These are phyloP conservation scores for Eristalis intricaria DNA, from an alignment of 2,888 invertebrate genomes.

Conservation along the genomic window DNA sequence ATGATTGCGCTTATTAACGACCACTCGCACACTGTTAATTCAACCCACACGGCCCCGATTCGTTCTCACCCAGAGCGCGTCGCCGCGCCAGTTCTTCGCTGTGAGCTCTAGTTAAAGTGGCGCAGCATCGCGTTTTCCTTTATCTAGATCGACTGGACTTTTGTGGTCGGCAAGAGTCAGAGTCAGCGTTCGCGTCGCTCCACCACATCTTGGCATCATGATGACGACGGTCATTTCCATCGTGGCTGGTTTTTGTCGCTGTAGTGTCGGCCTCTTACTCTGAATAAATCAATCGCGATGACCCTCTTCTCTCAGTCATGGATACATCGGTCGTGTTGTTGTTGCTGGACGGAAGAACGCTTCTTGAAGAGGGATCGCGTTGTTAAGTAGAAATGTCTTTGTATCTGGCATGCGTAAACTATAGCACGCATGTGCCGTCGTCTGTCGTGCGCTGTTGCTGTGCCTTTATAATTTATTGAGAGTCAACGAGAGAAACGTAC, in stretches of 20 bases:
- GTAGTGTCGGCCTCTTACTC: constrained; percentile 42
- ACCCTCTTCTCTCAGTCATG: constrained; percentile 65
- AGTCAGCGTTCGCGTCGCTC: not conserved
- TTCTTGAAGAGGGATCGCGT: constrained; percentile 17
- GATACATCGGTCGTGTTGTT: constrained; percentile 21
- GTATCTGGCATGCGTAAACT: constrained; percentile 44
- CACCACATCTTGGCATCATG: not conserved
- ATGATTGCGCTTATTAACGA: not conserved
- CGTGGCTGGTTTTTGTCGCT: not conserved
- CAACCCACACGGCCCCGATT: constrained; percentile 31
- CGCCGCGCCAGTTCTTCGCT: not conserved
- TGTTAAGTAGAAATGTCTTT: constrained; percentile 52
- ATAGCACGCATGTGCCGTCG: constrained; percentile 7
- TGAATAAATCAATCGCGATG: constrained; percentile 69
- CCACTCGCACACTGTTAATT: not conserved
- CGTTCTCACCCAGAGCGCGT: not conserved
- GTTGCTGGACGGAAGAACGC: constrained; percentile 11
- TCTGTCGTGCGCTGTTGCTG: not conserved
- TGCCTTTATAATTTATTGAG: not conserved
- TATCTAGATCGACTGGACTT: constrained; percentile 52
- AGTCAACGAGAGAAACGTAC: not conserved
- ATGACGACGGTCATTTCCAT: not conserved
- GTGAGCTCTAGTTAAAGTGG: constrained; percentile 41
- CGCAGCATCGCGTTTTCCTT: constrained; percentile 46
- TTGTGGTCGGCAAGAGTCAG: constrained; percentile 4